Conservation (phyloP, 1,140 invertebrate genomes). For the Piezodorus guildinii region DNA sequence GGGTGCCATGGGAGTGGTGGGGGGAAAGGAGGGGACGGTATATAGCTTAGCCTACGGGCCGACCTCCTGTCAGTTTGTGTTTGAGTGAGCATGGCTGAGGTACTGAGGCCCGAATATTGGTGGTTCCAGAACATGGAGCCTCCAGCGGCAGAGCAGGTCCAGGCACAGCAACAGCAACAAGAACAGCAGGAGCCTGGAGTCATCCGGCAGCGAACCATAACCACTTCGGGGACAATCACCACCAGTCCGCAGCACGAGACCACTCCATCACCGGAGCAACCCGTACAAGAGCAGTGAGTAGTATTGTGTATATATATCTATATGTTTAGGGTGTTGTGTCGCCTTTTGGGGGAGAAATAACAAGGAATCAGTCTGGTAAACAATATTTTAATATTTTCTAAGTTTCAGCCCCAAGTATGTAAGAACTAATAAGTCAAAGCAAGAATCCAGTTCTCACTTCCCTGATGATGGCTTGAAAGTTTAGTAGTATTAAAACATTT, state of each 20-base stretch:
- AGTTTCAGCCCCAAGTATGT: too few species aligned
- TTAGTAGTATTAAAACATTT: too few species aligned
- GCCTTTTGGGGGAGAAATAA: too few species aligned
- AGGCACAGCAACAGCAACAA: not conserved
- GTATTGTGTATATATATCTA: not conserved
- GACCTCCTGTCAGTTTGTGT: not conserved
- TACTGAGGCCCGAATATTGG: not conserved
- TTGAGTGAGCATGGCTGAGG: not conserved
- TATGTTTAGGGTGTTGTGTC: too few species aligned
- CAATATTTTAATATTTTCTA: too few species aligned
- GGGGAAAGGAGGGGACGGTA: not conserved
- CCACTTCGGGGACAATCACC: slow-evolving; percentile 28
- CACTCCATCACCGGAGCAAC: slow-evolving; percentile 10
- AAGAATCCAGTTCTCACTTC: too few species aligned
- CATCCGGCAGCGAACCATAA: slow-evolving; percentile 24
- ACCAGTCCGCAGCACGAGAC: slow-evolving; percentile 22
- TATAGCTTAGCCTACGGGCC: not conserved
- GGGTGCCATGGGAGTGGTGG: not conserved
- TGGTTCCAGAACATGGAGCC: slow-evolving; percentile 11
- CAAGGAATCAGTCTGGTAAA: too few species aligned
- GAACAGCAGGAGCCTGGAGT: slow-evolving; percentile 21
- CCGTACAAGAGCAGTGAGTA: slow-evolving; percentile 16
- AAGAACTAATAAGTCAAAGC: too few species aligned
- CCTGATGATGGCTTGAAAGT: too few species aligned
- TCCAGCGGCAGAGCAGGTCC: not conserved